phyloP scores from a whole-genome alignment of 2,888 invertebrate genomes.

The Agrochola lychnidis region DNA sequence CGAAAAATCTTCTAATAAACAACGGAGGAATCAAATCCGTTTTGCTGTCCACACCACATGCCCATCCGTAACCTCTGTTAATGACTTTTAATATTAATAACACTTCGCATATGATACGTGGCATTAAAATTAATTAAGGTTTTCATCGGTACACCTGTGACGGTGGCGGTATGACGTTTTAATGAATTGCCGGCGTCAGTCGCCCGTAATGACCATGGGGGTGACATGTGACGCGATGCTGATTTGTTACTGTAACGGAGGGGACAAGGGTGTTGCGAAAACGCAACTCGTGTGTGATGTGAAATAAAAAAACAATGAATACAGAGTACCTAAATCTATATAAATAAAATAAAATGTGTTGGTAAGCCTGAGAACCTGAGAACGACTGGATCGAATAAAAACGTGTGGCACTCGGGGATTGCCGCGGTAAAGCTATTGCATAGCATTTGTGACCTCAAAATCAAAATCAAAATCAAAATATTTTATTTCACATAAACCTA shows the following conservation, averaged over 20 bases:
- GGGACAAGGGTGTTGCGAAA: slow-evolving; percentile 22
- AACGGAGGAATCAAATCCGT: background rate
- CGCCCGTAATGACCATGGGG: slow-evolving; percentile 77
- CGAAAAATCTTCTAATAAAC: background rate
- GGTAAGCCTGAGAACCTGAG: background rate
- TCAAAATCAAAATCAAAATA: too few species aligned
- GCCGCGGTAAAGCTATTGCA: too few species aligned
- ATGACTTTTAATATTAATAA: slow-evolving; percentile 64
- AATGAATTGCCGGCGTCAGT: slow-evolving; percentile 81
- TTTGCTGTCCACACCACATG: background rate
- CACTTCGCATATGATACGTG: slow-evolving; percentile 59
- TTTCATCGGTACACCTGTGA: slow-evolving; percentile 80
- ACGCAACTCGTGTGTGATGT: slow-evolving; percentile 12
- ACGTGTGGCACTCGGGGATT: too few species aligned
- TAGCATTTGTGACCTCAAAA: too few species aligned
- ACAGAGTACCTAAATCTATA: background rate
- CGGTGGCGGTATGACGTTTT: slow-evolving; percentile 79
- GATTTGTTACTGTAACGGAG: slow-evolving; percentile 71
- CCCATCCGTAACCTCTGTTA: slow-evolving; percentile 28
- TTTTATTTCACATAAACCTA: too few species aligned
- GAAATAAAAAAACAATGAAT: slow-evolving; percentile 5
- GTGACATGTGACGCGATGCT: slow-evolving; percentile 77
- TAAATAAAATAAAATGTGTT: background rate
- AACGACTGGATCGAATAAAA: background rate
- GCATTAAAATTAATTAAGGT: slow-evolving; percentile 78